phyloP scores from a whole-genome alignment of 2,797 vertebrate genomes.

The Clarias platycephalus region DNA sequence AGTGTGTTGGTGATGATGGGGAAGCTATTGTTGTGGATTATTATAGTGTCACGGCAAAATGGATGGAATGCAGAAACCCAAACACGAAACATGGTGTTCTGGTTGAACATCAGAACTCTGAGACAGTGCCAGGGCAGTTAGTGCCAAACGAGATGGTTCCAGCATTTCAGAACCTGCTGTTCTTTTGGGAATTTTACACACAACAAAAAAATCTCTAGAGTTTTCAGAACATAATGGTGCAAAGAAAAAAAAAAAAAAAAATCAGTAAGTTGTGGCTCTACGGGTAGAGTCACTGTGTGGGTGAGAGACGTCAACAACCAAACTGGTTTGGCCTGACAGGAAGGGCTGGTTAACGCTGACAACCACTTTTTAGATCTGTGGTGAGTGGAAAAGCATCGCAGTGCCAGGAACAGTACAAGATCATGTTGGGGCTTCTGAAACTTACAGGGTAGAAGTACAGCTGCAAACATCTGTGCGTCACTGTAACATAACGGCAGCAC shows the following conservation, averaged over 20 bases:
- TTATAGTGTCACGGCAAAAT: not conserved
- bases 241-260: not conserved
- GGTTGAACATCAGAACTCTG: too few species aligned
- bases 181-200: not conserved
- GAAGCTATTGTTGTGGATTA: not conserved
- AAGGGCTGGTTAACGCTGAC: too few species aligned
- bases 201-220: not conserved
- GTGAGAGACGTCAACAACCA: not conserved
- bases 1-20: not conserved
- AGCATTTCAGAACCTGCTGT: not conserved
- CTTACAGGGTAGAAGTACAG: not conserved
- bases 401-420: not conserved
- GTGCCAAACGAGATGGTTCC: not conserved
- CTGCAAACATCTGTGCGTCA: too few species aligned
- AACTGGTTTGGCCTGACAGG: not conserved
- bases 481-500: not conserved
- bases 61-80: not conserved
- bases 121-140: not conserved
- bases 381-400: not conserved
- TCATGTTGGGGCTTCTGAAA: not conserved
- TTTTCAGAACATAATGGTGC: not conserved
- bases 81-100: not conserved
- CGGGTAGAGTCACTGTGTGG: not conserved
- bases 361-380: not conserved
- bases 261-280: not conserved